A percentile compares a stretch with the other conserved stretches of the same genome.
phyloP scores from a whole-genome alignment of 2,888 invertebrate genomes.

The Pandemis cinnamomeana region DNA sequence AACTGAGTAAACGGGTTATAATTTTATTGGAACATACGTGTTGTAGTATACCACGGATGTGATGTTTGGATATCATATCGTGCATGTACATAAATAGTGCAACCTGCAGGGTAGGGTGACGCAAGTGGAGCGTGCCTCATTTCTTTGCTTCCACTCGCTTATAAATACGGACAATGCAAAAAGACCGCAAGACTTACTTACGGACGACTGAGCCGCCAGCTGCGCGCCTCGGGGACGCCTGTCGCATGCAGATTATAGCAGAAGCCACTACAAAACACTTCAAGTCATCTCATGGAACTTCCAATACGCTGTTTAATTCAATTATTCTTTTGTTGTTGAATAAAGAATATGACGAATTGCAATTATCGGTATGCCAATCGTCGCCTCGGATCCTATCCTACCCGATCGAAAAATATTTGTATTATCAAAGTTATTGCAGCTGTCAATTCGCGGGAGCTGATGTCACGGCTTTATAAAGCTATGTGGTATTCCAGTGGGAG shows the following conservation, averaged over 20 bases:
- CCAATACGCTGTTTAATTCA: constrained; percentile 10
- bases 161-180: constrained; percentile 70
- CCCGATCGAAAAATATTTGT: constrained; percentile 21
- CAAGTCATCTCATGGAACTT: constrained; percentile 13
- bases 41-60: constrained; percentile 36
- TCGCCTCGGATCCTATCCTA: not conserved
- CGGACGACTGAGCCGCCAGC: constrained; percentile 63
- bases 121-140: constrained; percentile 73
- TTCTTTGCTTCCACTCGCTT: constrained; percentile 67
- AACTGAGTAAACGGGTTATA: constrained; percentile 56
- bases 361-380: constrained; percentile 11
- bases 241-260: constrained; percentile 46
- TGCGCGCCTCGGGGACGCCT: constrained; percentile 46
- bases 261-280: constrained; percentile 17
- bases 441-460: constrained; percentile 49
- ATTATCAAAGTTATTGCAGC: constrained; percentile 6
- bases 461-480: constrained; percentile 59
- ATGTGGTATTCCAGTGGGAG: constrained; percentile 53
- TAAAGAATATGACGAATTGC: not conserved
- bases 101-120: constrained; percentile 58
- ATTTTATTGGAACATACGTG: constrained; percentile 51
- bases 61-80: constrained; percentile 42
- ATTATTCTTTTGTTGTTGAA: constrained; percentile 20
- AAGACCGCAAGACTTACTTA: constrained; percentile 67
- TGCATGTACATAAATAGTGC: constrained; percentile 54